Evolutionary conservation across 2,888 invertebrate genomes (phyloP), one percentile per base, ranked within the genome.

Genomic region (Chloroclystis v-ata): DNA sequence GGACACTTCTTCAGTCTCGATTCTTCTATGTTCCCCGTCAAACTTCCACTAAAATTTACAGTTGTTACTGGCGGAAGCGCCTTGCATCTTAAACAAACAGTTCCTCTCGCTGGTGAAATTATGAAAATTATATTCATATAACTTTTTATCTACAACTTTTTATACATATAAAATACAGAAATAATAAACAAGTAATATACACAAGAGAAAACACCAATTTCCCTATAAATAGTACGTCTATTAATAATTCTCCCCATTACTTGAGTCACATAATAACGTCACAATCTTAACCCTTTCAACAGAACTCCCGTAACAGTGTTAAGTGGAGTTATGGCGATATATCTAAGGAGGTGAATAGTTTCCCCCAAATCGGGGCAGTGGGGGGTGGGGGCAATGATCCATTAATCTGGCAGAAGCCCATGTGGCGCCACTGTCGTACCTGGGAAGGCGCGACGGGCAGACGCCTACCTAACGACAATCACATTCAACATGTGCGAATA

Each of bases 321-420:
- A 74, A 76, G 76, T 77, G 72, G 67, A 68, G 63, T 67, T 64
- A 67, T 49, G 69, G 72, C 59, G 61, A 75, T 81, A 79, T 80
- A 80, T 81, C 74, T 77, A 79, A 80, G 75, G 69, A 73, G 73
- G 69, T 71, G 77, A 81, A 78, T 82, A 82, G 80, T 80, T 79
- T 78, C 77, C 72, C 77, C 29, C 29, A 25, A 43, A 13, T 16
- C 52, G 58, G 67, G 67, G 61, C 65, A 66, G 65, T 67, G 63
- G 67, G 63, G 70, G 81, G 88, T 86, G 90, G 90, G 92, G 91
- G 92, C 92, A 92, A 92, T 92, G 92, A 92, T 92, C 93, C 93
- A 93, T 93, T 93, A 93, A 93, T 92, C 92, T 92, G 90, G 90
- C 90, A 90, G 91, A 91, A 92, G 92, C 92, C 92, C 92, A 91